Conservation (phyloP, 2,113 vertebrate species). For the Bettongia penicillata region DNA sequence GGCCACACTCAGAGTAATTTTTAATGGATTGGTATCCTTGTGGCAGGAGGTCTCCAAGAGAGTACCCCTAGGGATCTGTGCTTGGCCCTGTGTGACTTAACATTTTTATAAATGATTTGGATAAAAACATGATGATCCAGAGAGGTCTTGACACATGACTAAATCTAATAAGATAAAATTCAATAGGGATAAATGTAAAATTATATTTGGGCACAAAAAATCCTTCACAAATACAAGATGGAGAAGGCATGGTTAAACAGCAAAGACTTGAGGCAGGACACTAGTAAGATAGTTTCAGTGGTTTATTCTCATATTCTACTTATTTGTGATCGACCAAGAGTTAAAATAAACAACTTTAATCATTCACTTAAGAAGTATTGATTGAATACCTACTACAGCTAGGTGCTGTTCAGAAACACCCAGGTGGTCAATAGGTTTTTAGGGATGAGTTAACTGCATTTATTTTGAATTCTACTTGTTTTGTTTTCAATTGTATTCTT, state of each 20-base stretch:
- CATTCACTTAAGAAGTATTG: conserved; percentile 8
- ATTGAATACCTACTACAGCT: not conserved
- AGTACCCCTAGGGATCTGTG: not conserved
- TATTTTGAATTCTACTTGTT: conserved; percentile 21
- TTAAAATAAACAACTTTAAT: conserved; percentile 1
- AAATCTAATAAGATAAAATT: not conserved
- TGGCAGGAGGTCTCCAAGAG: not conserved
- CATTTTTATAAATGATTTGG: not conserved
- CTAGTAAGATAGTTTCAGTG: not conserved
- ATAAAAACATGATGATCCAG: not conserved
- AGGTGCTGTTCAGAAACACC: not conserved
- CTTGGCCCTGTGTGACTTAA: not conserved
- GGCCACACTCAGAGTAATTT: not conserved
- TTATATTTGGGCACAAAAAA: not conserved
- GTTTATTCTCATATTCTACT: not conserved
- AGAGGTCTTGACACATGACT: not conserved
- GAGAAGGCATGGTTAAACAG: not conserved
- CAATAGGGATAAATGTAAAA: not conserved
- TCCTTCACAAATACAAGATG: not conserved
- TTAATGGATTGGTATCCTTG: not conserved
- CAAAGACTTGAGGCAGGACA: not conserved
- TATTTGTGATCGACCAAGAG: not conserved
- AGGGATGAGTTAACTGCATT: not conserved
- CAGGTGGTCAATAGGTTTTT: conserved; percentile 32
- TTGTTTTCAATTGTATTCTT: conserved; percentile 46